A percentile compares a stretch with the other conserved stretches of the same genome.
Evolutionary conservation across 1,140 invertebrate genomes (phyloP).

Genomic region (Caenorhabditis brenneri): DNA sequence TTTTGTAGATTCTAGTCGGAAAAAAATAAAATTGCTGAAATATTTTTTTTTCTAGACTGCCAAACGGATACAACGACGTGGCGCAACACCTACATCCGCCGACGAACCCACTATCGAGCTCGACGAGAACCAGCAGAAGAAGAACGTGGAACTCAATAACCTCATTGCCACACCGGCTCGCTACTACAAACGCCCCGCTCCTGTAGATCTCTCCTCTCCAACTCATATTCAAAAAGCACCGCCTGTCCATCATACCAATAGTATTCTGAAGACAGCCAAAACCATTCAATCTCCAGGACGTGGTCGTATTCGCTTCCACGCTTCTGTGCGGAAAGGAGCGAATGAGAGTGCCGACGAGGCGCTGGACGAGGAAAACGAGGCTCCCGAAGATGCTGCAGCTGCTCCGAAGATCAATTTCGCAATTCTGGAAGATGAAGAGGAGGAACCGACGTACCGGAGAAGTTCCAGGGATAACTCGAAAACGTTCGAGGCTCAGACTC

Average conservation of each 20-base stretch:
- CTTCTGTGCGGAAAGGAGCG: neutral
- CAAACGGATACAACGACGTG: neutral
- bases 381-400: neutral
- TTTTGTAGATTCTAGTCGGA: neutral
- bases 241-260: neutral
- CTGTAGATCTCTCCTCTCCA: neutral
- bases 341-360: neutral
- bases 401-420: neutral
- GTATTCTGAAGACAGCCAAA: slow-evolving; percentile 19
- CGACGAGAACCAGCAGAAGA: neutral
- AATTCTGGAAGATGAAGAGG: neutral
- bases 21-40: neutral
- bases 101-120: neutral
- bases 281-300: neutral
- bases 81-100: neutral
- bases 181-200: neutral
- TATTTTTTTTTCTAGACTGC: neutral
- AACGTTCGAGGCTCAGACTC: neutral
- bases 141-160: neutral
- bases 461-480: neutral
- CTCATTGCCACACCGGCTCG: slow-evolving; percentile 3
- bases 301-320: neutral
- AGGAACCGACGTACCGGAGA: neutral
- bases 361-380: neutral
- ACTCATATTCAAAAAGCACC: neutral